Percentiles rank a stretch among this genome's conserved stretches.
phyloP scores from a whole-genome alignment of 2,888 invertebrate genomes.

The Papilio protenor region DNA sequence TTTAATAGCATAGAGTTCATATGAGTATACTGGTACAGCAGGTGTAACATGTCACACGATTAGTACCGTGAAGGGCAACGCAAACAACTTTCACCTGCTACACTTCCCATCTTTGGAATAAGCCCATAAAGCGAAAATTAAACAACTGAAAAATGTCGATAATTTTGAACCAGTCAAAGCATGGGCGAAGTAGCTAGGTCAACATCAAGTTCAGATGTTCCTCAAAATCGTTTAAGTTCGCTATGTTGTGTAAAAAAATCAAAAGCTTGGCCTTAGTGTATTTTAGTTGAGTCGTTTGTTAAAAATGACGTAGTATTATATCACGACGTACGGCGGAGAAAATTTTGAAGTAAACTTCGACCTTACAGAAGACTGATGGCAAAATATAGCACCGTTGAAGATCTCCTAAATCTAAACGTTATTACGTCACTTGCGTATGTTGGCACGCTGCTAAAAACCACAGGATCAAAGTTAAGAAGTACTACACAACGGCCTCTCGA shows the following conservation, averaged over 20 bases:
- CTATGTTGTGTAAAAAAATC: no score
- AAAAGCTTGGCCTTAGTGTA: no score
- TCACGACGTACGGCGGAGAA: background rate
- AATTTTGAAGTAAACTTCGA: background rate
- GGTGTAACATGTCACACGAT: background rate
- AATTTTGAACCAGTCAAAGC: no score
- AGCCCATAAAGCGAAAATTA: background rate
- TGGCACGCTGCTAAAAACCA: background rate
- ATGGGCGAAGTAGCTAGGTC: no score
- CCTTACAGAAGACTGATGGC: background rate
- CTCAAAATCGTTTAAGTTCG: no score
- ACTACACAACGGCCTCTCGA: conserved; percentile 11
- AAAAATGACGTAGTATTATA: no score
- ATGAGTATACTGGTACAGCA: background rate
- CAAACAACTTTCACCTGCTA: conserved; percentile 6
- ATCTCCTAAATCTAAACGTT: background rate
- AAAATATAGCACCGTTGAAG: background rate
- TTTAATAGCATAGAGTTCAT: background rate
- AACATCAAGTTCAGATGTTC: no score
- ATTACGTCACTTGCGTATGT: background rate
- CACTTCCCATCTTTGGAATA: conserved; percentile 2
- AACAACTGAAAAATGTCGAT: no score
- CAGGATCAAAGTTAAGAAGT: conserved; percentile 31
- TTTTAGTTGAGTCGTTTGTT: no score
- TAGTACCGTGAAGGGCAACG: background rate